phyloP scores from a whole-genome alignment of 2,797 vertebrate genomes.

The Gobio occitaniae region DNA sequence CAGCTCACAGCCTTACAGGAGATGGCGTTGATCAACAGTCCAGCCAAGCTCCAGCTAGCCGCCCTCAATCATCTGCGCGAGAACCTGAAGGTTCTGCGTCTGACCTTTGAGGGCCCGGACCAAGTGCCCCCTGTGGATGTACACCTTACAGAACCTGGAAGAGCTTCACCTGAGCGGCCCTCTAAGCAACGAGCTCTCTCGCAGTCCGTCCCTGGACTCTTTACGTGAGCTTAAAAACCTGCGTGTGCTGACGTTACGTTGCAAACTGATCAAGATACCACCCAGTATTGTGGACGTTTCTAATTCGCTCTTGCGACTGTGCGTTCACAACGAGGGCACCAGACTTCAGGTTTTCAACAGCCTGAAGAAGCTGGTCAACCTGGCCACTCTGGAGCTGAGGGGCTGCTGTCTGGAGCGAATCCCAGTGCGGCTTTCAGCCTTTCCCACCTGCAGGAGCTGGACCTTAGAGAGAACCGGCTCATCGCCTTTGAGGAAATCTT shows the following conservation, averaged over 20 bases:
- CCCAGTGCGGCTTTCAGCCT: constrained; percentile 89
- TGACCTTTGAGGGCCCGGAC: constrained; percentile 82
- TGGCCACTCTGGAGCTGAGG: constrained; percentile 83
- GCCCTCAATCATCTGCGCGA: constrained; percentile 83
- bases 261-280: constrained; percentile 85
- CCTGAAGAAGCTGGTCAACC: constrained; percentile 83
- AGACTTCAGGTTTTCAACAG: constrained; percentile 84
- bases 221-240: constrained; percentile 84
- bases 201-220: constrained; percentile 78
- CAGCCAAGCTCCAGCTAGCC: constrained; percentile 82
- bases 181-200: constrained; percentile 80
- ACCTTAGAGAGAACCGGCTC: constrained; percentile 87
- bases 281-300: constrained; percentile 81
- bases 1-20: constrained; percentile 84
- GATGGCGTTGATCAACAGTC: constrained; percentile 83
- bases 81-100: constrained; percentile 80
- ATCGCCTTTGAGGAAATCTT: constrained; percentile 89
- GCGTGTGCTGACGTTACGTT: constrained; percentile 79
- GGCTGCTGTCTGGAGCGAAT: constrained; percentile 88
- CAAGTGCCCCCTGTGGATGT: constrained; percentile 89
- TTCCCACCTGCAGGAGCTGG: constrained; percentile 83
- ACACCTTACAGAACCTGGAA: constrained; percentile 81
- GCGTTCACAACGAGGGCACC: constrained; percentile 83
- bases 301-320: constrained; percentile 79
- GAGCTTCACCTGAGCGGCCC: constrained; percentile 86